phyloP scores from a whole-genome alignment of 2,797 vertebrate genomes.

The Alcedo atthis region DNA sequence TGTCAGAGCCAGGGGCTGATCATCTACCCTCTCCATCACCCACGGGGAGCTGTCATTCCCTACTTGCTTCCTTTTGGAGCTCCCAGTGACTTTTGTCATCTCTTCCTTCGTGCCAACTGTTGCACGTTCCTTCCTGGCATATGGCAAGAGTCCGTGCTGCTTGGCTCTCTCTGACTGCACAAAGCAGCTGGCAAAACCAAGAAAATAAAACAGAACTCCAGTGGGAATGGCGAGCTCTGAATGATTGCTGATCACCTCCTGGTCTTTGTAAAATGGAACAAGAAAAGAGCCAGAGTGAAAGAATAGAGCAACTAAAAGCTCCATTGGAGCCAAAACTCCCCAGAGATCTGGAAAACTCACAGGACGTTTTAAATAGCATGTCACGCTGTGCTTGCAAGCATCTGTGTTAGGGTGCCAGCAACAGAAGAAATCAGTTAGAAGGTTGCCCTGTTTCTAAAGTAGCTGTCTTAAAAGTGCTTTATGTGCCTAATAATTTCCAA shows the following conservation, averaged over 20 bases:
- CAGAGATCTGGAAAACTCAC: constrained; percentile 9
- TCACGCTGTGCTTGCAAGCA: not conserved
- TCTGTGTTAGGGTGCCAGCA: not conserved
- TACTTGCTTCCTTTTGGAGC: not conserved
- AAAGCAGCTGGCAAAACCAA: not conserved
- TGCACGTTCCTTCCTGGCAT: not conserved
- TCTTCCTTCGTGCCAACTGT: not conserved
- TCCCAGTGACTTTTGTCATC: not conserved
- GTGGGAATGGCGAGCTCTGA: not conserved
- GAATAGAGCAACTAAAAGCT: constrained; percentile 20
- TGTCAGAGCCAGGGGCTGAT: not conserved
- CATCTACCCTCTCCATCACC: not conserved
- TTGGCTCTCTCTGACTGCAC: not conserved
- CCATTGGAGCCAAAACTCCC: constrained; percentile 12
- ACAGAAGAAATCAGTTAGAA: not conserved
- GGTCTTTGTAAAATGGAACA: constrained; percentile 9
- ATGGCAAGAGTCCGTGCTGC: not conserved
- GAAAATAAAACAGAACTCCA: not conserved
- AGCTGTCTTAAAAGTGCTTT: not conserved
- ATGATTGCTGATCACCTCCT: constrained; percentile 1
- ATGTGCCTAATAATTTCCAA: not conserved
- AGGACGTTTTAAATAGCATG: constrained; percentile 36
- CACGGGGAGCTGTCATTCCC: not conserved
- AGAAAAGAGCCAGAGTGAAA: constrained; percentile 21
- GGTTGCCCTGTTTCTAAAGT: not conserved